Evolutionary conservation across 2,888 invertebrate species (phyloP).

Genomic region (Allophyes oxyacanthae): DNA sequence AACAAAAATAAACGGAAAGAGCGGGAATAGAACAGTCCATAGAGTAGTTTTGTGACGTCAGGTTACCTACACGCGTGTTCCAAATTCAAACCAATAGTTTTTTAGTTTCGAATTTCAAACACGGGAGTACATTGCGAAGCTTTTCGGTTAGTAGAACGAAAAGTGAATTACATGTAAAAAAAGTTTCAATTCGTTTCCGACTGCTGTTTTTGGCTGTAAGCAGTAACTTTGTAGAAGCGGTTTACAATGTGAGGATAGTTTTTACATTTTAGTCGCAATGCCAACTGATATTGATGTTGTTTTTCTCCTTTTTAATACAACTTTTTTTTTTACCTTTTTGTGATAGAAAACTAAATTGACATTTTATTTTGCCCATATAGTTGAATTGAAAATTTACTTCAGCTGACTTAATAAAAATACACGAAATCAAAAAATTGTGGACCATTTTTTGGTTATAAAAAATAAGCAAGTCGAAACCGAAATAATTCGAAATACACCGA

Average conservation of each 20-base stretch:
- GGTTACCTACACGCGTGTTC: constrained; percentile 21
- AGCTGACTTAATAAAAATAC: neutral
- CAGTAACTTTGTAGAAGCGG: too few relatives aligned
- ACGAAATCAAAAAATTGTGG: neutral
- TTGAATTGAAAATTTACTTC: too few relatives aligned
- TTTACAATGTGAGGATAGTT: too few relatives aligned
- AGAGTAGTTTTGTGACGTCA: constrained; percentile 13
- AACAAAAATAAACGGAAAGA: constrained; percentile 11
- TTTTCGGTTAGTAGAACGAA: constrained; percentile 2
- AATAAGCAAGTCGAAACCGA: neutral
- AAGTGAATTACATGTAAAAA: neutral
- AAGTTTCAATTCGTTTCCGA: too few relatives aligned
- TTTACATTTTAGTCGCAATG: too few relatives aligned
- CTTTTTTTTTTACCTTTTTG: too few relatives aligned
- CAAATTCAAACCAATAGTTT: constrained; percentile 22
- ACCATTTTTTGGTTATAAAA: neutral
- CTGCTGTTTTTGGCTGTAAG: too few relatives aligned
- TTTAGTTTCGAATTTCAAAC: constrained; percentile 25
- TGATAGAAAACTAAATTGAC: too few relatives aligned
- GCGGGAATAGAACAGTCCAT: constrained; percentile 1
- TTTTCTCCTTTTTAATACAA: too few relatives aligned
- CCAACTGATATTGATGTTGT: too few relatives aligned
- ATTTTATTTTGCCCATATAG: too few relatives aligned
- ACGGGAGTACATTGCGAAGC: constrained; percentile 1
- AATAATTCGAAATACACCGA: neutral